A percentile compares a stretch with the other conserved stretches of the same genome.
Conservation (phyloP, 2,113 vertebrate species). For the Actenoides lindsayi region DNA sequence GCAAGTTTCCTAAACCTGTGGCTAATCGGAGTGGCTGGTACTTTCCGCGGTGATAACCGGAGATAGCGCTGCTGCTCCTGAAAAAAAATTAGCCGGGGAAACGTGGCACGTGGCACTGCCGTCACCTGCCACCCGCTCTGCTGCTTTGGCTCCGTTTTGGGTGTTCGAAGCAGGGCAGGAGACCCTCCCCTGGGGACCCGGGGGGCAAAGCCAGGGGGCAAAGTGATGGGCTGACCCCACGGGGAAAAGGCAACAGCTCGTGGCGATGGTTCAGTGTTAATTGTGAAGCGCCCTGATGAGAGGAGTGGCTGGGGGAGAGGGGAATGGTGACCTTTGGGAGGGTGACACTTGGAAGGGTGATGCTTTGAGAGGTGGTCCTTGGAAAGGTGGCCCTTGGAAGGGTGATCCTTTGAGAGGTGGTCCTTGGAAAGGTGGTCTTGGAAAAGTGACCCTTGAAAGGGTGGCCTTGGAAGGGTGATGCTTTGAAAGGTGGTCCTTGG, state of each 20-base stretch:
- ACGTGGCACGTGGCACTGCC: background rate
- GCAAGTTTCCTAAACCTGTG: slow-evolving; percentile 58
- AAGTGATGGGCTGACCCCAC: background rate
- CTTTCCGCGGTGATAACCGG: background rate
- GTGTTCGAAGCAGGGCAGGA: background rate
- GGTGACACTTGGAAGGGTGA: background rate
- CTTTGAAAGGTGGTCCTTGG: background rate
- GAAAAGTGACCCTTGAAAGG: background rate
- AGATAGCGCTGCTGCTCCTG: background rate
- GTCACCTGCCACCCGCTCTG: background rate
- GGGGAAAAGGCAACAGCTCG: background rate
- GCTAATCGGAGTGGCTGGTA: background rate
- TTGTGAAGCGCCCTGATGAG: accelerated
- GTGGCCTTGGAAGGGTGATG: background rate
- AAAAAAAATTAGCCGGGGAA: slow-evolving; percentile 15
- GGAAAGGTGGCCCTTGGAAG: background rate
- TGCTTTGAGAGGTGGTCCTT: background rate
- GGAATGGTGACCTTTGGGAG: background rate
- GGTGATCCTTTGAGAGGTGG: background rate
- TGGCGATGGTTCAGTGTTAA: accelerated
- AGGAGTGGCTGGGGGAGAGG: background rate
- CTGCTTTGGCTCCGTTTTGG: background rate
- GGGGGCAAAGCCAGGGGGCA: background rate
- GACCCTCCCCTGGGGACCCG: accelerated
- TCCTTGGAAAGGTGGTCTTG: background rate